Base-by-base conservation (phyloP, 2,888 invertebrate genomes). In the Catonia carolina region DNA sequence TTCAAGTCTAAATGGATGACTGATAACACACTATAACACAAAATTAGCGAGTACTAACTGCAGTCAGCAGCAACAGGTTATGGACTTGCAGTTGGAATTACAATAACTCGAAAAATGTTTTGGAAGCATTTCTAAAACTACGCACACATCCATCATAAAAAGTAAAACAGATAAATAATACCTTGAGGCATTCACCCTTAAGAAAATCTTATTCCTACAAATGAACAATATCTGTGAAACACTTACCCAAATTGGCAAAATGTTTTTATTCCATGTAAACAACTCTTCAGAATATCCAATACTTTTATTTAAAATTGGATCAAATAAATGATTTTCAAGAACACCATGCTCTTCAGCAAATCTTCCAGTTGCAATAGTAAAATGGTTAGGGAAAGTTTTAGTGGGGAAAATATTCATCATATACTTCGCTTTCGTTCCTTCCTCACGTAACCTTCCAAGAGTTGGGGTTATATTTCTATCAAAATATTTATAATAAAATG, bases 301-400 rank as follows among this genome's bases (percentile, higher is more conserved):
- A 5, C 61, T 63, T 53, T 57, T 62, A 1, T 60, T 68, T 61
- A 41, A 65, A 27, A 68, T 64, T 0, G 75, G 74, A 68, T 85
- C 83, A 66, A 76, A 83, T 64, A 81, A 75, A 23, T 67, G 67
- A 68, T 82, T 86, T 8, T 78, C 84, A 2, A 85, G 70, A 31
- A 87, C 81, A 0, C 86, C 86, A 70, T 87, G 86, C 14, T 72
- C 75, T 69, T 85, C 85, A 0, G 81, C 76, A 67, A 81, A 83
- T 50, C 84, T 69, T 7, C 86, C 86, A 23, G 84, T 88, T 0
- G 81, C 82, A 54, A 87, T 81, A 1, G 83, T 78, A 66, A 82
- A 82, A 71, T 87, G 87, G 72, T 87, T 87, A 0, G 86, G 83
- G 67, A 83, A 83, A 1, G 87, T 88, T 72, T 84, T 84, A 1